Conservation (phyloP, 2,113 vertebrate genomes). For the Saimiri boliviensis region DNA sequence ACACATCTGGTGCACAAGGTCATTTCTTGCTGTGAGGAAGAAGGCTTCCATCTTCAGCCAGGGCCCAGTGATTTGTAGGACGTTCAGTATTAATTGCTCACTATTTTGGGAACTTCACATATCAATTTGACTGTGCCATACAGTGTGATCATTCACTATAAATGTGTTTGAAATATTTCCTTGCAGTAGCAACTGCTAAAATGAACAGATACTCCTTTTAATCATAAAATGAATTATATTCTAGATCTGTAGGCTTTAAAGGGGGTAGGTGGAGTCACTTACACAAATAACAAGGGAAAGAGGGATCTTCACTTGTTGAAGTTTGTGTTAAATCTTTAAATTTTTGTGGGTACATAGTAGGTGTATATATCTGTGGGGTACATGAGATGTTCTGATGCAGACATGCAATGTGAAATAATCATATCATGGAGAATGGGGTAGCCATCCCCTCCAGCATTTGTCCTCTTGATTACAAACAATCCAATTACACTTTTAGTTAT, state of each 20-base stretch:
- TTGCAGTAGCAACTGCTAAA: constrained; percentile 38
- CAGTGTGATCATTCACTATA: constrained; percentile 63
- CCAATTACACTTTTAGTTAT: too few relatives aligned
- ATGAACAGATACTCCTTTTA: constrained; percentile 58
- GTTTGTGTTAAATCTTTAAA: not conserved
- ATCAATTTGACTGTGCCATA: constrained; percentile 71
- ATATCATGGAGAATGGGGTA: too few relatives aligned
- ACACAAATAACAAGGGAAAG: not conserved
- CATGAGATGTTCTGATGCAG: too few relatives aligned
- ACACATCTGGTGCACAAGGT: not conserved
- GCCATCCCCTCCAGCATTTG: too few relatives aligned
- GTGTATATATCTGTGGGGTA: too few relatives aligned
- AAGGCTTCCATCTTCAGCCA: constrained; percentile 49
- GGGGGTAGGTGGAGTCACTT: not conserved
- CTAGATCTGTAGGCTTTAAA: constrained; percentile 4
- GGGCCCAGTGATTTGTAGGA: constrained; percentile 55
- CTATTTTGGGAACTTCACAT: constrained; percentile 73
- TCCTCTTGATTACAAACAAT: too few relatives aligned
- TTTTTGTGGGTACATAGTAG: too few relatives aligned
- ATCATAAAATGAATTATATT: constrained; percentile 49
- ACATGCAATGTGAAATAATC: too few relatives aligned
- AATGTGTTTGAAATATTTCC: constrained; percentile 59
- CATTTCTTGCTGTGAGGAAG: constrained; percentile 26
- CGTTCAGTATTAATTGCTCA: constrained; percentile 70
- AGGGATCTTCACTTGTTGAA: not conserved